phyloP scores from a whole-genome alignment of 2,113 vertebrate genomes.

The Eolophus roseicapilla region DNA sequence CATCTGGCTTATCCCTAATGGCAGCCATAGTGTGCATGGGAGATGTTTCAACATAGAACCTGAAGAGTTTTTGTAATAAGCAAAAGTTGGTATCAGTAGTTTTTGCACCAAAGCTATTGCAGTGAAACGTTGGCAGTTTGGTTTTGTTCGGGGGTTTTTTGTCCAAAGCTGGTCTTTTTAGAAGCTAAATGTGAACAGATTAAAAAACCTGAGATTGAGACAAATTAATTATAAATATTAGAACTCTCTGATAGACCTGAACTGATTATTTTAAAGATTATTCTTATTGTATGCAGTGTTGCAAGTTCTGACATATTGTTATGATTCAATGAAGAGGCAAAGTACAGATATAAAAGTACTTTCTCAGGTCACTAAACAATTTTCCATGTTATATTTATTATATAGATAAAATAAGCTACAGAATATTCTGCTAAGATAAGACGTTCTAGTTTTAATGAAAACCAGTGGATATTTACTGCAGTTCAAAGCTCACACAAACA shows the following conservation, averaged over 20 bases:
- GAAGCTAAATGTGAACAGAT: background rate
- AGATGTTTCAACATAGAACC: background rate
- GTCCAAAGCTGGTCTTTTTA: background rate
- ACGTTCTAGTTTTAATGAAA: background rate
- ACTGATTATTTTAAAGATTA: background rate
- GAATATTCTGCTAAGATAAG: background rate
- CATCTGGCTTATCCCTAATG: background rate
- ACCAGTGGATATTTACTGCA: background rate
- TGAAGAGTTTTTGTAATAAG: background rate
- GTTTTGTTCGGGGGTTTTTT: background rate
- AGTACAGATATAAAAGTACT: background rate
- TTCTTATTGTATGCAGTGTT: background rate
- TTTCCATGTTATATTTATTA: background rate
- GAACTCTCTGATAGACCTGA: background rate
- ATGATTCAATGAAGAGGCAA: background rate
- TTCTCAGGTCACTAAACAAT: background rate
- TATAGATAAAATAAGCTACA: background rate
- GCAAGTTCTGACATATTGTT: background rate
- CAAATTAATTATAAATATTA: background rate
- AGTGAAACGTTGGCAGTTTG: background rate
- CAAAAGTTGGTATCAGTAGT: background rate
- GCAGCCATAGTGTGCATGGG: background rate
- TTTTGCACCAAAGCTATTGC: background rate
- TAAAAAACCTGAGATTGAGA: background rate
- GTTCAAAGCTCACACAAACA: background rate